Evolutionary conservation across 23 tunicate genomes (phyloP).

Genomic region (Aplidium turbinatum): DNA sequence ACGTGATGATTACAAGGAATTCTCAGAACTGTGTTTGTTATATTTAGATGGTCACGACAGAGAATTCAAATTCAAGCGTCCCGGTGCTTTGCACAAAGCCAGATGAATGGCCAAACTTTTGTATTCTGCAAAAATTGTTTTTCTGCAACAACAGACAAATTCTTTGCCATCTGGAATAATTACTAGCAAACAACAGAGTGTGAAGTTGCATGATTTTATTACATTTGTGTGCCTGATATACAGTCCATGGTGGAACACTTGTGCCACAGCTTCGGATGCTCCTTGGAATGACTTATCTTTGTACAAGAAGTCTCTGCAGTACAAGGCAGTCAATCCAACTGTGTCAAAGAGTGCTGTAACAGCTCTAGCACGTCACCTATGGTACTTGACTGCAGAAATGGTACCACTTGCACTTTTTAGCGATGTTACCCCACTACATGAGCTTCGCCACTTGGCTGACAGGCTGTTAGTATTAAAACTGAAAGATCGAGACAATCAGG

Average conservation of each 20-base stretch:
- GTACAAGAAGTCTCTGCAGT: slow-evolving; percentile 1
- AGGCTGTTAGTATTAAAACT: slow-evolving; percentile 3
- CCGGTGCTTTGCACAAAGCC: slow-evolving; percentile 18
- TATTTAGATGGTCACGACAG: neutral
- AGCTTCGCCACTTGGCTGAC: slow-evolving; percentile 15
- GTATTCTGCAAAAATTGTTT: slow-evolving; percentile 1
- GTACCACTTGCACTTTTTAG: slow-evolving; percentile 10
- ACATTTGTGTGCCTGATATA: slow-evolving; percentile 3
- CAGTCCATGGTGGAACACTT: neutral
- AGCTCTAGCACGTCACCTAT: slow-evolving; percentile 1
- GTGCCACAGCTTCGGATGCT: slow-evolving; percentile 1
- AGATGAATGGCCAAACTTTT: slow-evolving; percentile 6
- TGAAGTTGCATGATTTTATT: neutral
- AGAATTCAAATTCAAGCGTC: slow-evolving; percentile 18
- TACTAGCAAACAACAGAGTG: neutral
- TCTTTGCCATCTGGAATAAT: slow-evolving; percentile 1
- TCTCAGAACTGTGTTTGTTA: slow-evolving; percentile 10
- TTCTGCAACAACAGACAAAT: neutral
- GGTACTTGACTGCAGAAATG: slow-evolving; percentile 8
- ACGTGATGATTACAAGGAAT: slow-evolving; percentile 8
- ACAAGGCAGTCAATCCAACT: slow-evolving; percentile 2
- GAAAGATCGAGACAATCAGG: neutral
- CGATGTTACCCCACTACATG: neutral
- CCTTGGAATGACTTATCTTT: slow-evolving; percentile 12
- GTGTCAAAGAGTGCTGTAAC: slow-evolving; percentile 9